phyloP scores from a whole-genome alignment of 2,797 vertebrate genomes.

The Notoglanidium macrostoma region DNA sequence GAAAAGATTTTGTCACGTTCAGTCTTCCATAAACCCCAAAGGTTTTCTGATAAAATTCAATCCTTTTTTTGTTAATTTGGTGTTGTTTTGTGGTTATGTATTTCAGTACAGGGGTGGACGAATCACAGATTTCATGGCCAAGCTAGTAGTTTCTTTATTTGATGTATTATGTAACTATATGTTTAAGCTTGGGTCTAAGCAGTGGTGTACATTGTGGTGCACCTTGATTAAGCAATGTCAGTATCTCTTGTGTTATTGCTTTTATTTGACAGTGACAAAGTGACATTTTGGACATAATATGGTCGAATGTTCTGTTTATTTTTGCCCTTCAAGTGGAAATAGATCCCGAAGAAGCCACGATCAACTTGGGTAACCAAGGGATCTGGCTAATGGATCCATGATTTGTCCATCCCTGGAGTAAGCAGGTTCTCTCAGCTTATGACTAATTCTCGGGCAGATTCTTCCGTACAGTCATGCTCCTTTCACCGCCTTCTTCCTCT shows the following conservation, averaged over 20 bases:
- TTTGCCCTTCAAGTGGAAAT: no score
- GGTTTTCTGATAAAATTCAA: constrained; percentile 41
- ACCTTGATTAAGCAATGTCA: no score
- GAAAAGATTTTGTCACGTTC: constrained; percentile 33
- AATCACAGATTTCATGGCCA: not conserved
- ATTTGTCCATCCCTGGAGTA: not conserved
- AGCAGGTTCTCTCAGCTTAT: not conserved
- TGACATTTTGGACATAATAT: no score
- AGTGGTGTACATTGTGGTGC: not conserved
- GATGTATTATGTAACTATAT: not conserved
- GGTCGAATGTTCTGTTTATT: no score
- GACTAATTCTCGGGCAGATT: not conserved
- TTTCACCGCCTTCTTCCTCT: not conserved
- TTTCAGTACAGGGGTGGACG: constrained; percentile 20
- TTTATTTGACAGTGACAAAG: no score
- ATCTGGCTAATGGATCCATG: not conserved
- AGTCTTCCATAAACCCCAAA: constrained; percentile 45
- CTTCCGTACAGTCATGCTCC: not conserved
- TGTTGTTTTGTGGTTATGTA: constrained; percentile 11
- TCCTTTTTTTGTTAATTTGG: constrained; percentile 1
- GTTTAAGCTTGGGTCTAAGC: not conserved
- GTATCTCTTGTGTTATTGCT: no score
- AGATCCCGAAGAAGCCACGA: no score
- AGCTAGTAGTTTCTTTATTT: not conserved
- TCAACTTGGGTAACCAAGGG: no score